Percentiles rank a stretch among this genome's conserved stretches.
phyloP scores from a whole-genome alignment of 2,888 invertebrate species.

The Eupeodes latifasciatus region DNA sequence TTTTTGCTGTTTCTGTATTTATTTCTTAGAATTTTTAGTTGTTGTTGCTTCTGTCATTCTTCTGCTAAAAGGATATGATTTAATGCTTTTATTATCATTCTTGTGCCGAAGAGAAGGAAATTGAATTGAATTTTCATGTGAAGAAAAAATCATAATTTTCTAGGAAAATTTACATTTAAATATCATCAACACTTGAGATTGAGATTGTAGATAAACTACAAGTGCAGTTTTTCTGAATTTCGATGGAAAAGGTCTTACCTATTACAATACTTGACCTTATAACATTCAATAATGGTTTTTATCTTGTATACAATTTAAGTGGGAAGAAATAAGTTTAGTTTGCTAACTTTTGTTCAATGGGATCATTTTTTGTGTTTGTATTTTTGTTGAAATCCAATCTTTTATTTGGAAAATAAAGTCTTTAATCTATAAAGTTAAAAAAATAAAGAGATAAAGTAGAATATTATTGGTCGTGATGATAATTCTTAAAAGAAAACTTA shows the following conservation, averaged over 20 bases:
- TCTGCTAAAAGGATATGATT: conserved; percentile 23
- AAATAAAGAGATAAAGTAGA: too few relatives aligned
- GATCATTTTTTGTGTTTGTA: too few relatives aligned
- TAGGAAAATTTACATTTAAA: not conserved
- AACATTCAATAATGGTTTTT: not conserved
- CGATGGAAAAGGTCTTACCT: not conserved
- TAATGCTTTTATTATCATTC: conserved; percentile 15
- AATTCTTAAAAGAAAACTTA: too few relatives aligned
- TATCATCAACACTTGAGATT: not conserved
- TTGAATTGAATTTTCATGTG: conserved; percentile 22
- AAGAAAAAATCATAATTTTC: conserved; percentile 5
- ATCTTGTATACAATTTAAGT: not conserved
- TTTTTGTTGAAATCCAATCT: too few relatives aligned
- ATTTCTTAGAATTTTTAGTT: not conserved
- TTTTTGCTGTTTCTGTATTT: not conserved
- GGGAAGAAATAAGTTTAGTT: not conserved
- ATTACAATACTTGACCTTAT: not conserved
- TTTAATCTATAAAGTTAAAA: too few relatives aligned
- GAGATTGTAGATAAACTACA: not conserved
- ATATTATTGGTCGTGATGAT: too few relatives aligned
- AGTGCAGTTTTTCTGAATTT: not conserved
- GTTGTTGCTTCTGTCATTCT: not conserved
- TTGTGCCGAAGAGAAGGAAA: not conserved
- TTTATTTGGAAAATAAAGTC: too few relatives aligned
- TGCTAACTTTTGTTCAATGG: not conserved